Base-by-base conservation (phyloP, 2,888 invertebrate species). In the Drosophila emarginata region DNA sequence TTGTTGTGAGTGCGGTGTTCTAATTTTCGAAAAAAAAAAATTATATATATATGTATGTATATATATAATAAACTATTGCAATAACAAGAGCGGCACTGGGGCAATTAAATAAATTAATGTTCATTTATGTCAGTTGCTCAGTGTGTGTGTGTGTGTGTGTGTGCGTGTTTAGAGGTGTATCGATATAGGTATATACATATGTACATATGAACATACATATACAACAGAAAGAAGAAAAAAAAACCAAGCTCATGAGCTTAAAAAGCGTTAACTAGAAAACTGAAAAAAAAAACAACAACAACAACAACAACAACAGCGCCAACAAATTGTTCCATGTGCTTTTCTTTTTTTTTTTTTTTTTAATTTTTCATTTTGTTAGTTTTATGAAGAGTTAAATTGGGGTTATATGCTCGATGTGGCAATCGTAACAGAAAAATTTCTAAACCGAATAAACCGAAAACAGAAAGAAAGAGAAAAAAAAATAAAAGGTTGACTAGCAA, bases 31-130 rank as follows among this genome's bases (percentile, higher is more conserved):
- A 61, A 73, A 53, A 74, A 64, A 62, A 32, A 32, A 28, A 32
- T 1, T 9, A 32, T 2, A 32, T 2, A 32, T n/a, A n/a, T n/a
- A n/a, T n/a, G n/a, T n/a, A 32, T 9, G 32, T n/a, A 9, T 2
- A 32, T 32, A 45, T 45, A 45, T 45, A 45, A 45, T 45, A 61
- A 67, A 66, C 67, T 26, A 67, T 53, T 61, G 39, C 59, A 76
- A 64, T 59, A 65, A 66, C 65, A 74, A 64, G 59, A 65, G 69
- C 45, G 45, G 45, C 45, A 45, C 64, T 65, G 64, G 12, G 72
- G 75, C 83, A 90, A 90, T 90, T 90, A 89, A 89, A 80, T 84
- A 89, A 90, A 89, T 90, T 89, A 90, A 82, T 75, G 70, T 76
- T 76, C 76, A 74, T 75, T 69, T 72, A 57, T 78, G 73, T 69